Percentiles rank a stretch among this genome's conserved stretches.
Evolutionary conservation across 2,888 invertebrate species (phyloP).

Genomic region (Unio delphinus): DNA sequence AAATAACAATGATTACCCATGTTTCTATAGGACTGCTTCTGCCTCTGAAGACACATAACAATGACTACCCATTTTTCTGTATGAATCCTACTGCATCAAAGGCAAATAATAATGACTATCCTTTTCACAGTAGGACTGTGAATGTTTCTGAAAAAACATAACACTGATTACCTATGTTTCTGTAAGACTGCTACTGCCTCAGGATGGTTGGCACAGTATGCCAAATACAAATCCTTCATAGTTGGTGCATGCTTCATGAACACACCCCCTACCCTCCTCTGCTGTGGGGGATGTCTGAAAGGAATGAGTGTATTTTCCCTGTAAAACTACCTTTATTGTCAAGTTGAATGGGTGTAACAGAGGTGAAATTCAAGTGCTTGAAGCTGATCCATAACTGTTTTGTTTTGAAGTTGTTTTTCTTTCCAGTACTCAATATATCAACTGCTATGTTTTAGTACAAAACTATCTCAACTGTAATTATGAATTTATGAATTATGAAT

Average conservation of each 20-base stretch:
- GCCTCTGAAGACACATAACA: too few species aligned
- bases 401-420: neutral
- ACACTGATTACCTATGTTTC: constrained; percentile 82
- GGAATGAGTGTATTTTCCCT: neutral
- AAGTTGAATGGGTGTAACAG: too few species aligned
- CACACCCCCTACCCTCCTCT: constrained; percentile 91
- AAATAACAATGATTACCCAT: too few species aligned
- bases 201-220: constrained; percentile 94
- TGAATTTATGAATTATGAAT: neutral
- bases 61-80: too few species aligned
- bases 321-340: too few species aligned
- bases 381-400: too few species aligned
- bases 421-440: too few species aligned
- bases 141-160: neutral
- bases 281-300: constrained; percentile 70
- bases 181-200: constrained; percentile 93
- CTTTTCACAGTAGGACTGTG: too few species aligned
- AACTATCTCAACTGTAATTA: neutral
- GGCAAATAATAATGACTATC: neutral
- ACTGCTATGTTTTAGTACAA: too few species aligned
- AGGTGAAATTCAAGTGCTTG: too few species aligned
- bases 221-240: constrained; percentile 85
- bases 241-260: constrained; percentile 81
- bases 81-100: neutral
- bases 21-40: too few species aligned